A percentile compares a stretch with the other conserved stretches of the same genome.
Conservation (phyloP, 2,113 vertebrate species). For the Hassar affinis region DNA sequence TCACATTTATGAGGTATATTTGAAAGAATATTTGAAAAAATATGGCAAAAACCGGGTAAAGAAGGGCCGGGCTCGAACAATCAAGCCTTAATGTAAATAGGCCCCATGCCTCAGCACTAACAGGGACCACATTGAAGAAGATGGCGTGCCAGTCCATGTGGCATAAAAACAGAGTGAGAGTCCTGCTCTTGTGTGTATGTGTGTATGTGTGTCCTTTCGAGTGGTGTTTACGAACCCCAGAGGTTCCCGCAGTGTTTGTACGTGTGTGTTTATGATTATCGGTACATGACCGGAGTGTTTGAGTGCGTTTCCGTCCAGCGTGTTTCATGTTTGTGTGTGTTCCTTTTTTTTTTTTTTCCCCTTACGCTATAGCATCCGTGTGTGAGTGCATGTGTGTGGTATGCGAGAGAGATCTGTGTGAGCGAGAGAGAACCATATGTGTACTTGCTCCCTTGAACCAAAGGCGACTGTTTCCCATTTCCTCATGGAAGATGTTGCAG, state of each 20-base stretch:
- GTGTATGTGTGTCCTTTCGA: conserved; percentile 39
- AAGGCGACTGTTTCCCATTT: conserved; percentile 53
- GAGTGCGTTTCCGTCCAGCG: conserved; percentile 45
- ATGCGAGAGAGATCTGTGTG: conserved; percentile 35
- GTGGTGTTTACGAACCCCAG: conserved; percentile 45
- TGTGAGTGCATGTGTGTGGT: conserved; percentile 43
- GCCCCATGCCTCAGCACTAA: conserved; percentile 43
- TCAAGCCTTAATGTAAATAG: conserved; percentile 39
- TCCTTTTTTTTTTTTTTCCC: not conserved
- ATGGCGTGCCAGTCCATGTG: conserved; percentile 50
- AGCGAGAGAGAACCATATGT: conserved; percentile 36
- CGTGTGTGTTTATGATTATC: conserved; percentile 47
- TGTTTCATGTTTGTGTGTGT: conserved; percentile 50
- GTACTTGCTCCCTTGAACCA: conserved; percentile 37
- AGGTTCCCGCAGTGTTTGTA: conserved; percentile 45
- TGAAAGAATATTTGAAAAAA: conserved; percentile 50
- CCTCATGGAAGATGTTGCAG: conserved; percentile 51
- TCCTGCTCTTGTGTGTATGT: conserved; percentile 38
- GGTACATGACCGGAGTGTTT: conserved; percentile 45
- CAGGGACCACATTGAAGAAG: conserved; percentile 46
- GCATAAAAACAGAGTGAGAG: conserved; percentile 25
- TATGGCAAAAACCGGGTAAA: conserved; percentile 24
- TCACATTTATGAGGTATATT: conserved; percentile 48
- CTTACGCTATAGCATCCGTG: conserved; percentile 11
- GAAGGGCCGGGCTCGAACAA: not conserved